Evolutionary conservation across 2,888 invertebrate genomes (phyloP), one percentile per base, ranked within the genome.

Genomic region (Anorthoa munda): DNA sequence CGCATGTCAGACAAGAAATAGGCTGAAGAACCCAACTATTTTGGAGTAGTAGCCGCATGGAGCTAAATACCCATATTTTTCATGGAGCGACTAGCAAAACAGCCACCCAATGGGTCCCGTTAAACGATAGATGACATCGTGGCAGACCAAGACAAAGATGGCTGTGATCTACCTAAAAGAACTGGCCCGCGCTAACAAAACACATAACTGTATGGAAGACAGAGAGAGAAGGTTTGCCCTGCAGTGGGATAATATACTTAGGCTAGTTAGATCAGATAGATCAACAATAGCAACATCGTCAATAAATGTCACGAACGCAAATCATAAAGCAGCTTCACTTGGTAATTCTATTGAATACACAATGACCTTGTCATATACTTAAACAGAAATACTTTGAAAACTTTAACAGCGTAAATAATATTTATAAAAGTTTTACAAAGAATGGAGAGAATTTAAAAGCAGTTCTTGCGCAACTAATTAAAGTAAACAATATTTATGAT

Each of bases 401-500:
- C 26, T 53, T 39, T 1, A 45, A 50, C n/a, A 55, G 50, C 60
- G 9, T 17, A 13, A 48, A 4, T 17, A 51, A 23, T 31, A 31
- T 31, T 23, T 12, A n/a, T 31, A 48, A 55, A 53, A 50, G 12
- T 59, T 53, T 15, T 15, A 31, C 51, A 48, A 60, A 53, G 15
- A 45, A 26, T 26, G 18, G 11, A 48, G 11, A 48, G 46, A 50
- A 48, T 58, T 50, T 17, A 0, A 55, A 70, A 63, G 46, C 55
- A 60, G 18, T 26, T 70, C 69, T 82, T 81, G 73, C 50, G 75
- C 45, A 75, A 83, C 61, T 48, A 46, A 67, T 67, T 67, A 68
- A 67, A 69, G 66, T 69, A 72, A 86, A 81, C 77, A 79, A 65
- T 75, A 46, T 74, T 74, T 56, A 68, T 66, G 73, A 86, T 77